Evolutionary conservation across 2,888 invertebrate species (phyloP).

Genomic region (Tipula lateralis): DNA sequence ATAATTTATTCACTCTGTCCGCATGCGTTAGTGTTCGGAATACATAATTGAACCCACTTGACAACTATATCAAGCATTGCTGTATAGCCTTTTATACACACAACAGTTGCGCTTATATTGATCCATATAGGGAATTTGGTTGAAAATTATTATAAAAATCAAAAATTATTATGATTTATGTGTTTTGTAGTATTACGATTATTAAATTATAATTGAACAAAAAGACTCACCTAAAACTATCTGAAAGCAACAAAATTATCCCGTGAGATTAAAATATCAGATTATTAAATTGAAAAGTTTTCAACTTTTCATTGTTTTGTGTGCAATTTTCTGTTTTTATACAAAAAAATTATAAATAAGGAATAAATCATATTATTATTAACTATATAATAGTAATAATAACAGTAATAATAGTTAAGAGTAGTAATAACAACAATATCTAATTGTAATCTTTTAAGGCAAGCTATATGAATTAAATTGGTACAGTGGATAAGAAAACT

Average conservation of each 20-base stretch:
- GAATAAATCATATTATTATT: neutral
- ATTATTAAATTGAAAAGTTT: neutral
- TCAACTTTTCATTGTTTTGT: neutral
- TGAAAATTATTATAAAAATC: neutral
- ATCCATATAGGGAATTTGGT: neutral
- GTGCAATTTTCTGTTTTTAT: neutral
- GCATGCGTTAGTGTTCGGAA: neutral
- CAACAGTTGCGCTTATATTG: neutral
- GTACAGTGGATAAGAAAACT: neutral
- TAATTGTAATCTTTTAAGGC: neutral
- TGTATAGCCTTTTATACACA: neutral
- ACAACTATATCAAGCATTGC: neutral
- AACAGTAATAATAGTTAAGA: neutral
- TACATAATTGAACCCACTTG: neutral
- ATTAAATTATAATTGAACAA: neutral
- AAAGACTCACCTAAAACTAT: neutral
- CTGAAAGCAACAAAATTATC: neutral
- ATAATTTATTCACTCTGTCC: neutral
- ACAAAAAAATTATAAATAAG: neutral
- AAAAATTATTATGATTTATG: neutral
- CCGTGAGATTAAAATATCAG: conserved; percentile 11
- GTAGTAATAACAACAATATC: neutral
- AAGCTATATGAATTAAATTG: neutral
- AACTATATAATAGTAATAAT: neutral
- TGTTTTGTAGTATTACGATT: neutral